These are phyloP conservation scores for Protonemura montana DNA, from an alignment of 2,888 invertebrate species.

Conservation along the genomic window DNA sequence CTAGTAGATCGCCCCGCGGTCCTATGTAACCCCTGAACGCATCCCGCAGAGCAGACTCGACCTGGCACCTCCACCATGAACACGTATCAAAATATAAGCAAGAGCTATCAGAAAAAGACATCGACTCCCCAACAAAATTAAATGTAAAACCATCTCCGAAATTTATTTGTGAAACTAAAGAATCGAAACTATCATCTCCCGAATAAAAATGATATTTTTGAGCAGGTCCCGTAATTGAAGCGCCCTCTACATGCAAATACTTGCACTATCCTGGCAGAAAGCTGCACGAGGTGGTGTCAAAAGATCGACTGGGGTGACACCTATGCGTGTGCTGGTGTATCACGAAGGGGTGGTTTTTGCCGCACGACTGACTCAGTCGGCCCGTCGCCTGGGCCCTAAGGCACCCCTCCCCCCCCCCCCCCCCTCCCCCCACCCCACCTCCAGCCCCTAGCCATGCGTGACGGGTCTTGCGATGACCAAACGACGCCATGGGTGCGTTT, in stretches of 20 bases:
- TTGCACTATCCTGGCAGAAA: slow-evolving; percentile 3
- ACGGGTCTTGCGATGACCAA: background rate
- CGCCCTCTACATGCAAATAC: background rate
- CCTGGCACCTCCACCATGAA: background rate
- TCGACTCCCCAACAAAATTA: no score
- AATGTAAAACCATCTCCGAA: no score
- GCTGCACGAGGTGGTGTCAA: slow-evolving; percentile 14
- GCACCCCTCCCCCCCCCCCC: slow-evolving; percentile 25
- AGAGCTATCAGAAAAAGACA: no score
- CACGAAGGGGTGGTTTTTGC: slow-evolving; percentile 12
- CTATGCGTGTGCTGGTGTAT: background rate
- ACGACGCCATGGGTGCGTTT: background rate
- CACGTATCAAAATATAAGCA: background rate
- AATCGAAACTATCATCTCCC: no score
- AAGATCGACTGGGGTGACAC: slow-evolving; percentile 8
- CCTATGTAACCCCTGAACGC: background rate
- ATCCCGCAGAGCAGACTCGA: background rate
- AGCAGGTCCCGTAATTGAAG: background rate
- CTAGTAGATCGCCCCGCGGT: no score
- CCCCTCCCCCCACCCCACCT: background rate
- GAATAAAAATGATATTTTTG: background rate
- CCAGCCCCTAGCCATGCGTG: no score
- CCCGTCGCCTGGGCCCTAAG: background rate
- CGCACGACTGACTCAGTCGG: slow-evolving; percentile 15
- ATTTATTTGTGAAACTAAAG: no score